Conservation (phyloP, 2,113 vertebrate species). For the Arenaria interpres region DNA sequence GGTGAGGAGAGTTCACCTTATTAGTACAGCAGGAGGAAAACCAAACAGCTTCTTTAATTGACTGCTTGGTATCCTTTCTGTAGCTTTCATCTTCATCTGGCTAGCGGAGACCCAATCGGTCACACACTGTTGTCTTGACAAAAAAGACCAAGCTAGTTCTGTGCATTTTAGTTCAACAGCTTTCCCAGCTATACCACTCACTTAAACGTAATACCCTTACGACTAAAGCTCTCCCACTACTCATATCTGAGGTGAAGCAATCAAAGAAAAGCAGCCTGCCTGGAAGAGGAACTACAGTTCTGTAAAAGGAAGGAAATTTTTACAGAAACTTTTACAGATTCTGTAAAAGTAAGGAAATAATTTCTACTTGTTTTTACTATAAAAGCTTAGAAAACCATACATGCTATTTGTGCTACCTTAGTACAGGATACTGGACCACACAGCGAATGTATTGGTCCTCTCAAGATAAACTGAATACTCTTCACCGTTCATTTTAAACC, state of each 20-base stretch:
- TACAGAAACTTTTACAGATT: too few species aligned
- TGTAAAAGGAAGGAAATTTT: not conserved
- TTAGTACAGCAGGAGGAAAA: not conserved
- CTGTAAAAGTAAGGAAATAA: not conserved
- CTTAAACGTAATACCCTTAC: not conserved
- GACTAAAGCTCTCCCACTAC: not conserved
- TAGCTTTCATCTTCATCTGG: not conserved
- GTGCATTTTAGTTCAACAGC: not conserved
- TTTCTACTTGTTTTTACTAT: not conserved
- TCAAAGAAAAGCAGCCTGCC: not conserved
- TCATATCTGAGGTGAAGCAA: not conserved
- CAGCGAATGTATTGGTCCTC: not conserved
- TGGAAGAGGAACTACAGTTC: not conserved
- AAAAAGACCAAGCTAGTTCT: not conserved
- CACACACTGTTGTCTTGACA: not conserved
- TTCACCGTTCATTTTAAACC: not conserved
- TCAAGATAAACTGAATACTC: not conserved
- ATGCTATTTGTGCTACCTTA: not conserved
- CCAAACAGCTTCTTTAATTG: not conserved
- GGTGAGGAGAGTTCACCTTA: not conserved
- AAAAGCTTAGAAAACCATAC: not conserved
- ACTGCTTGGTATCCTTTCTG: not conserved
- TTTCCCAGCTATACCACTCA: not conserved
- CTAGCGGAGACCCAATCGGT: not conserved
- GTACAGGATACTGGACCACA: not conserved